Conservation (phyloP, 2,888 invertebrate species). For the Cotesia congregata region DNA sequence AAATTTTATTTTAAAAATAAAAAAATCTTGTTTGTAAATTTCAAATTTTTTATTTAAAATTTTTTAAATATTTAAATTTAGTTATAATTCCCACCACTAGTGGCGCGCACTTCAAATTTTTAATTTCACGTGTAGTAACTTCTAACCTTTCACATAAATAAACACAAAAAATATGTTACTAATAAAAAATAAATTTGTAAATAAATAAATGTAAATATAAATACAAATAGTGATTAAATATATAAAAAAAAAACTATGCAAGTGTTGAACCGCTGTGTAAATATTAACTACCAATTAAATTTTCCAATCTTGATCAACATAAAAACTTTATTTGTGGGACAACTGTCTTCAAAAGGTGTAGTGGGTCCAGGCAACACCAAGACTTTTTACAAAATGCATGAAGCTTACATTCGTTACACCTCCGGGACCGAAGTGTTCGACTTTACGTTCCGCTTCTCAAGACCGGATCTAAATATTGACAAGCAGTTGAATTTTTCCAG, state of each 20-base stretch:
- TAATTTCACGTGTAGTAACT: not conserved
- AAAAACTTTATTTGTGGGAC: too few species aligned
- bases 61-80: not conserved
- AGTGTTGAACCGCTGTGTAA: too few species aligned
- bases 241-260: too few species aligned
- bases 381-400: conserved; percentile 71
- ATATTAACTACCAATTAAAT: too few species aligned
- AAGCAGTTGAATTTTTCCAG: conserved; percentile 83
- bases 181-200: too few species aligned
- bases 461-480: conserved; percentile 71
- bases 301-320: too few species aligned
- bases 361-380: not conserved
- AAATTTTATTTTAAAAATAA: not conserved
- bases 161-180: too few species aligned
- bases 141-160: not conserved
- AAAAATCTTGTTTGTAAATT: too few species aligned
- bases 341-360: too few species aligned
- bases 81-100: not conserved
- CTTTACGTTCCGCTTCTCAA: conserved; percentile 73
- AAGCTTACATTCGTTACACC: conserved; percentile 74
- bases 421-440: conserved; percentile 72
- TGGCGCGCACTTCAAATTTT: not conserved
- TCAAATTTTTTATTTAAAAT: not conserved
- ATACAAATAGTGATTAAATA: too few species aligned
- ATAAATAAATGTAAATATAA: too few species aligned